Evolutionary conservation across 1,140 invertebrate genomes (phyloP), one percentile per base, ranked within the genome.

Genomic region (Eulimnadia texana): DNA sequence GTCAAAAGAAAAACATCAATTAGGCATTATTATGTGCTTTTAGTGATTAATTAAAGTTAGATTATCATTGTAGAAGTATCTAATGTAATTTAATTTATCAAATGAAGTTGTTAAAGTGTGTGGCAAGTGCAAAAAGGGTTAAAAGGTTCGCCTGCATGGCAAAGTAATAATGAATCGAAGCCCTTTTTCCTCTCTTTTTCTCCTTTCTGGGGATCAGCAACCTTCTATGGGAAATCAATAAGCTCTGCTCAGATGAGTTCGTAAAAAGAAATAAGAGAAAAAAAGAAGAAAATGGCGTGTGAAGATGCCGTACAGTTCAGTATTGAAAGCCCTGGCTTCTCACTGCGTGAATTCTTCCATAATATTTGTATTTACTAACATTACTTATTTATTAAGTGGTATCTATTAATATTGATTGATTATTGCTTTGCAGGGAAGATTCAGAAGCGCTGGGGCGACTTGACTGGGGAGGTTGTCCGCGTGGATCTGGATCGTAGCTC

Each of bases 401-500:
- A n/a, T n/a, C n/a, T n/a, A n/a, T n/a, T n/a, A n/a, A n/a, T n/a
- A n/a, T n/a, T n/a, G 22, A 25, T 27, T 28, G 28, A 60, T 58
- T 50, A 55, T 53, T 51, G 60, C 56, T 55, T 65, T 66, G 6
- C 64, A 71, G 71, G 68, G 60, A 73, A 72, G 70, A 67, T 72
- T 28, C 62, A 68, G 20, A 71, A 70, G 55, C 54, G 66, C 54
- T 70, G 69, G 68, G 57, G 52, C 2, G 68, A 68, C 22, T 29
- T 65, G 19, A 62, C 29, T 11, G 80, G 80, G n/a, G 70, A 75
- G 24, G 67, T 80, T 20, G 67, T 78, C 27, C 75, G 88, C 67
- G 82, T 92, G 3, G 84, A 84, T 62, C 69, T 97, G 66, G 83
- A 83, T 23, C 70, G 78, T 10, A 71, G 74, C 23, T 72, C 76